Conservation (phyloP, 1,140 invertebrate species). For the Drosophila subpulchrella region DNA sequence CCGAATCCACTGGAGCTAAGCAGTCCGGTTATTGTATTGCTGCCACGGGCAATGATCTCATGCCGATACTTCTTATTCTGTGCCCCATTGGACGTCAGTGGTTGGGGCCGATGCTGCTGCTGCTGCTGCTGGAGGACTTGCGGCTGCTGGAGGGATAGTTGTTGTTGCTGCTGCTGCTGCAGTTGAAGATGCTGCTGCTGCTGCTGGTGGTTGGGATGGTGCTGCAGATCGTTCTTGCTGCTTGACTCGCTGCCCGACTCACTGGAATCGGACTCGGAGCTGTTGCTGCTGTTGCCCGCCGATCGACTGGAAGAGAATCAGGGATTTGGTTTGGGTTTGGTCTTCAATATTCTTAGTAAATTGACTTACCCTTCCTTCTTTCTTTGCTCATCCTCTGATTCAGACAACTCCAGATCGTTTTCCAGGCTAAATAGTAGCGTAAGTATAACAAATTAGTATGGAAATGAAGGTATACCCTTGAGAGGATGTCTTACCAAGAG, state of each 20-base stretch:
- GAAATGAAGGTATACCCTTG: neutral
- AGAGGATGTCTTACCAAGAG: conserved; percentile 59
- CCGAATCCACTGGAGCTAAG: conserved; percentile 64
- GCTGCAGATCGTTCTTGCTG: conserved; percentile 62
- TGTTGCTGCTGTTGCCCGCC: conserved; percentile 84
- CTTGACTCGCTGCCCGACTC: conserved; percentile 83
- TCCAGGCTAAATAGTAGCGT: conserved; percentile 85
- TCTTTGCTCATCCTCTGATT: conserved; percentile 87
- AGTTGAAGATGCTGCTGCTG: conserved; percentile 33
- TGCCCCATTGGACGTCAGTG: conserved; percentile 43
- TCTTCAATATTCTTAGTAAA: neutral
- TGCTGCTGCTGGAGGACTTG: conserved; percentile 50
- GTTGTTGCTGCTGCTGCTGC: conserved; percentile 35
- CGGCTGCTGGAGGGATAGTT: conserved; percentile 36
- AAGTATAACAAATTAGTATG: neutral
- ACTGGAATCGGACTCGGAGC: conserved; percentile 79
- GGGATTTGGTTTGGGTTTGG: neutral
- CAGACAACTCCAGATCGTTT: conserved; percentile 87
- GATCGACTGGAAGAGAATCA: conserved; percentile 44
- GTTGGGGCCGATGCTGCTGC: conserved; percentile 21
- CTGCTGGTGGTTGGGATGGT: conserved; percentile 41
- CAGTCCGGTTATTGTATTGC: conserved; percentile 65
- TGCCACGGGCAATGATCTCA: conserved; percentile 67
- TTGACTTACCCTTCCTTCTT: conserved; percentile 79
- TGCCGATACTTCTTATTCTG: conserved; percentile 70